Conservation (phyloP, 2,888 invertebrate genomes). For the Pardosa pseudoannulata region DNA sequence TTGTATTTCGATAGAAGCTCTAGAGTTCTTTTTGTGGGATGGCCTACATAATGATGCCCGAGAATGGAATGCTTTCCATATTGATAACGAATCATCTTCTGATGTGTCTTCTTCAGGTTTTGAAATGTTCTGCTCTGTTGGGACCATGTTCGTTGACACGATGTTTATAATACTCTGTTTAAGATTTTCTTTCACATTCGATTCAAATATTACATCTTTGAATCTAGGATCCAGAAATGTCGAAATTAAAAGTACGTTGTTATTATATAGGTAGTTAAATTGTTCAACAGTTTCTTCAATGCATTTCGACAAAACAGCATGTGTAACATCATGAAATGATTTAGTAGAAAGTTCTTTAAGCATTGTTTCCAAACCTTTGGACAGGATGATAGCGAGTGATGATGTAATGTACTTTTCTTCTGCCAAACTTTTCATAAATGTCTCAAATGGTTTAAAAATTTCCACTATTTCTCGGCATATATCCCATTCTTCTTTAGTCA, state of each 20-base stretch:
- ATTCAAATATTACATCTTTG: slow-evolving; percentile 24
- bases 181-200: not conserved
- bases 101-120: not conserved
- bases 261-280: not conserved
- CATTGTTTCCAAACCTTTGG: slow-evolving; percentile 15
- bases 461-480: not conserved
- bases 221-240: slow-evolving; percentile 17
- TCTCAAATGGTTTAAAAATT: slow-evolving; percentile 1
- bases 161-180: not conserved
- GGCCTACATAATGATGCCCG: slow-evolving; percentile 2
- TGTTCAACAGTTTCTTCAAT: not conserved
- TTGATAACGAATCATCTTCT: not conserved
- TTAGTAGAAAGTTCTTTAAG: not conserved
- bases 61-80: slow-evolving; percentile 6
- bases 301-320: not conserved
- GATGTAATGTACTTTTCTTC: slow-evolving; percentile 2
- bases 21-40: not conserved
- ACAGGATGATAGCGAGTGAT: not conserved
- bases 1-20: slow-evolving; percentile 9
- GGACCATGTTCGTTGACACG: not conserved
- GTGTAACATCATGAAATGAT: not conserved
- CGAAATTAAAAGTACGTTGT: not conserved
- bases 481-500: not conserved
- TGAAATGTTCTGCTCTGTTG: not conserved
- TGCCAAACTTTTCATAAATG: not conserved